Conservation (phyloP, 2,113 vertebrate genomes). For the Sylvilagus bachmani region DNA sequence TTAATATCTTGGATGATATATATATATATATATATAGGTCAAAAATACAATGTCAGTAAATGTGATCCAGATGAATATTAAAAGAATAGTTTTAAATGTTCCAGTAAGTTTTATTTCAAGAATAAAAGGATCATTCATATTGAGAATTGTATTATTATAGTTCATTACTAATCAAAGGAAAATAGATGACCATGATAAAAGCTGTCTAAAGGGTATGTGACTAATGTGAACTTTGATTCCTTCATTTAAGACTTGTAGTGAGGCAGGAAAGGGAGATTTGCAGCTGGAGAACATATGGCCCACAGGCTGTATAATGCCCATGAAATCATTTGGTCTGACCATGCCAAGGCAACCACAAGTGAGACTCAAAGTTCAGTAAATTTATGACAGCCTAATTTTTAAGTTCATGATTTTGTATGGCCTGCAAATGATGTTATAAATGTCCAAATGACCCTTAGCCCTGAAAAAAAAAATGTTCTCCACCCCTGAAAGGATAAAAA, state of each 20-base stretch:
- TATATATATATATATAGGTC: not conserved
- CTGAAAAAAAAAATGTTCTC: too few species aligned
- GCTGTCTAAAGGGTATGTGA: not conserved
- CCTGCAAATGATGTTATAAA: too few species aligned
- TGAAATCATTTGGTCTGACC: too few species aligned
- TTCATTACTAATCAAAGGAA: slow-evolving; percentile 4
- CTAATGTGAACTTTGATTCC: not conserved
- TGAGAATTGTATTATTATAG: not conserved
- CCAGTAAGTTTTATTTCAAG: not conserved
- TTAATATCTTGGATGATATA: not conserved
- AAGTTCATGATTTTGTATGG: too few species aligned
- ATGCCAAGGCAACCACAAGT: too few species aligned
- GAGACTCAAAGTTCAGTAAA: too few species aligned
- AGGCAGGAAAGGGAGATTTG: not conserved
- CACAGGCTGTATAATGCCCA: too few species aligned
- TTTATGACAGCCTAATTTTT: too few species aligned
- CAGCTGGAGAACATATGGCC: too few species aligned
- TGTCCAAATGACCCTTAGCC: too few species aligned
- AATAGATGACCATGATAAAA: not conserved
- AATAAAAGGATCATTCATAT: not conserved
- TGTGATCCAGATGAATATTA: not conserved
- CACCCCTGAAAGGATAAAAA: not conserved
- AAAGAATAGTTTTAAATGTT: not conserved
- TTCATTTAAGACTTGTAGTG: not conserved
- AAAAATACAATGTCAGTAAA: not conserved